These are phyloP conservation scores for Argopecten irradians DNA, from an alignment of 1,140 invertebrate genomes.

Conservation along the genomic window DNA sequence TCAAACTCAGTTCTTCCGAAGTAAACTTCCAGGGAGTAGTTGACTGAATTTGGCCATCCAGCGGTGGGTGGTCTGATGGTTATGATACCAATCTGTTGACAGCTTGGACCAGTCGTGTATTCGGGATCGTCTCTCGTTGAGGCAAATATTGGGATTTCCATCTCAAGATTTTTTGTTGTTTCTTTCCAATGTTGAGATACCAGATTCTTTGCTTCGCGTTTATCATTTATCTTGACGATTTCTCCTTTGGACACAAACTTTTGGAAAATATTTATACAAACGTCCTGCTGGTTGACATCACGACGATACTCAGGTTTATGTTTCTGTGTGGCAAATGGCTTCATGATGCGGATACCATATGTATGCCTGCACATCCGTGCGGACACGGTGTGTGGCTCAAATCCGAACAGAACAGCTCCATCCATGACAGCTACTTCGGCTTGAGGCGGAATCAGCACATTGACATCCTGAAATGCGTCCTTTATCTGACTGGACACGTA, in stretches of 20 bases:
- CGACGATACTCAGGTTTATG: neutral
- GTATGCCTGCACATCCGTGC: neutral
- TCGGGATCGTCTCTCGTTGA: neutral
- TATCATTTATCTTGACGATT: neutral
- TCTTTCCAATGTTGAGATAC: neutral
- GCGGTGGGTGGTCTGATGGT: neutral
- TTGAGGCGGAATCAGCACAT: conserved; percentile 33
- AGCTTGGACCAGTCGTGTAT: neutral
- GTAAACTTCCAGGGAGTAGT: neutral
- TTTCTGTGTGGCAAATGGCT: neutral
- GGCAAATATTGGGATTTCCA: neutral
- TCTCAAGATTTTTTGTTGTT: neutral
- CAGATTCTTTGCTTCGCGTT: neutral
- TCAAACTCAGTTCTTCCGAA: neutral
- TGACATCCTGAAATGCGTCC: conserved; percentile 20
- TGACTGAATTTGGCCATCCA: neutral
- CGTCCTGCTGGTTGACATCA: neutral
- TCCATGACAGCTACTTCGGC: conserved; percentile 38
- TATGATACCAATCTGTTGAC: neutral
- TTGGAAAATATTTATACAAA: neutral
- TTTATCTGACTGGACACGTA: conserved; percentile 29
- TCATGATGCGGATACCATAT: neutral
- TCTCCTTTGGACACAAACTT: neutral
- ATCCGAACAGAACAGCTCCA: conserved; percentile 51
- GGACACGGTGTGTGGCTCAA: conserved; percentile 18